These are phyloP conservation scores for Euplagia quadripunctaria DNA, from an alignment of 2,888 invertebrate genomes.

Conservation along the genomic window DNA sequence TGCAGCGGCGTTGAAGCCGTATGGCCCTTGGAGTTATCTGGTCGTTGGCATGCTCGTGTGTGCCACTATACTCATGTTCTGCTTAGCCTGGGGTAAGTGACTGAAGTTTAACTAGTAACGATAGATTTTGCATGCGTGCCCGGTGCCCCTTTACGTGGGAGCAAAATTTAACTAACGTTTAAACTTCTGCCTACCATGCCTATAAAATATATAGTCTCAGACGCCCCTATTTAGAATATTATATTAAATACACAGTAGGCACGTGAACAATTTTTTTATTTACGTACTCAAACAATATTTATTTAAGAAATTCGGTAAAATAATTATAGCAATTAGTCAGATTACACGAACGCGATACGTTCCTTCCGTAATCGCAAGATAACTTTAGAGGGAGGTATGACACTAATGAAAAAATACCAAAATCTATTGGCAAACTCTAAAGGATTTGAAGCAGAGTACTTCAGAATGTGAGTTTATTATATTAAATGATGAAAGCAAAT, in stretches of 20 bases:
- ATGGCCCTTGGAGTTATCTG: conserved; percentile 92
- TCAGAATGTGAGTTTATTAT: too few relatives aligned
- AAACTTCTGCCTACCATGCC: neutral
- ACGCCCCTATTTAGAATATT: neutral
- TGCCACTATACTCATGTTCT: conserved; percentile 90
- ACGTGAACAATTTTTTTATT: too few relatives aligned
- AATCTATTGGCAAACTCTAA: neutral
- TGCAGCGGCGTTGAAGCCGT: conserved; percentile 89
- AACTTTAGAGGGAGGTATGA: neutral
- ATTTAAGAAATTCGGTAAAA: too few relatives aligned
- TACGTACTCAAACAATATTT: too few relatives aligned
- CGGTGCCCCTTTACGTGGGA: neutral
- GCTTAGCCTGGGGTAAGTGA: conserved; percentile 89
- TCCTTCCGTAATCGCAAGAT: neutral
- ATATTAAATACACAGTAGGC: neutral
- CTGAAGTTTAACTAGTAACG: too few relatives aligned
- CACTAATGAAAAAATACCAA: neutral
- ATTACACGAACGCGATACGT: neutral
- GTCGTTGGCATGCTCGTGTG: conserved; percentile 91
- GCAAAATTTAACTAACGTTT: too few relatives aligned
- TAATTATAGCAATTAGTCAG: too few relatives aligned
- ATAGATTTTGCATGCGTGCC: too few relatives aligned
- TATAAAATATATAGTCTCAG: neutral
- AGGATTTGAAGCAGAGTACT: neutral
- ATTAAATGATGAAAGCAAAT: too few relatives aligned